Evolutionary conservation across 2,888 invertebrate genomes (phyloP), one percentile per base, ranked within the genome.

Genomic region (Theretra japonica): DNA sequence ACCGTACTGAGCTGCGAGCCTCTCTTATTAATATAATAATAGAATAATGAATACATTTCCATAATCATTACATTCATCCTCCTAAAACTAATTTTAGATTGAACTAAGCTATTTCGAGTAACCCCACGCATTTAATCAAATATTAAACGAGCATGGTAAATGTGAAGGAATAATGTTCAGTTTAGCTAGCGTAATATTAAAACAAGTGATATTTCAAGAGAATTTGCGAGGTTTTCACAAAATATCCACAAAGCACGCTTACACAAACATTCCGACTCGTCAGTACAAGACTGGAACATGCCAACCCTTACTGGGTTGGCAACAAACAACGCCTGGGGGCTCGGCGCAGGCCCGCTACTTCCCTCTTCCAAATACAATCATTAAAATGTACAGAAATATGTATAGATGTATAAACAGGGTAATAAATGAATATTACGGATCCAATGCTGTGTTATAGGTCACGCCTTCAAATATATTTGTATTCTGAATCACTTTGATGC

Each of bases 181-280:
- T 15, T 58, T 3, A 17, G 58, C 25, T 58, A n/a, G 4, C 23
- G 15, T 17, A 62, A 33, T 33, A 33, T 60, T 60, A 33, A 60
- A 33, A 60, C 60, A 33, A 60, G n/a, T 62, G 30, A 33, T 62
- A 62, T 62, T 62, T 62, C 33, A 33, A 19, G 30, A 30, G 62
- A 33, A 62, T 62, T 62, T 62, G 19, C 33, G 62, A 21, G 19
- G 33, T 33, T 62, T 30, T 30, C 62, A 11, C 33, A 62, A 33
- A 62, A 62, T 33, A 62, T 62, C 33, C 33, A 62, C 62, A 62
- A 62, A 62, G 33, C 62, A 19, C 33, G 30, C 33, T 30, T 62
- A 62, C 62, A 62, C 30, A 62, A 62, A 62, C 30, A 62, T 62
- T 62, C 62, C 62, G 23, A 62, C 33, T 62, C 62, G 25, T 59